A percentile compares a stretch with the other conserved stretches of the same genome.
Evolutionary conservation across 2,888 invertebrate genomes (phyloP).

Genomic region (Eilema depressum): DNA sequence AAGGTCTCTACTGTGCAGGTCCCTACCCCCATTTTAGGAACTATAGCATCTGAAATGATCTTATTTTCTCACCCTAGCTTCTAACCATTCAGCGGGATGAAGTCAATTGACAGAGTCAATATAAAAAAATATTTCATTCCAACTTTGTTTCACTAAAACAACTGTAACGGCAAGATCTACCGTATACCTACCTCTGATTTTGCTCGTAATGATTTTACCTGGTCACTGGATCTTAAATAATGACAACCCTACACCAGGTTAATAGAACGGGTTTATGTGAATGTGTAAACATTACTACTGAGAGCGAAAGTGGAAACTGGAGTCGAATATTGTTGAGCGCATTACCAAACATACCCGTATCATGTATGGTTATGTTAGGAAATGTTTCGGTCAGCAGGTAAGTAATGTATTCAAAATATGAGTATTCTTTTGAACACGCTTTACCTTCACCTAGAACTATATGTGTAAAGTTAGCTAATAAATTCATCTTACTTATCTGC

Average conservation of each 20-base stretch:
- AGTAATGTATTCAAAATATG: not conserved
- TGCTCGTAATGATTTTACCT: not conserved
- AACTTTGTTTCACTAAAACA: not conserved
- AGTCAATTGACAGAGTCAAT: no score
- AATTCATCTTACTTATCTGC: not conserved
- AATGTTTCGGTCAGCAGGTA: not conserved
- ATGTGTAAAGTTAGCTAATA: not conserved
- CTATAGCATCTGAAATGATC: no score
- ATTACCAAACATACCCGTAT: not conserved
- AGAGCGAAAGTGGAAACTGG: constrained; percentile 4
- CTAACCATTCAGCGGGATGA: no score
- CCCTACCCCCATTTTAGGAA: no score
- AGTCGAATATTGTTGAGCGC: not conserved
- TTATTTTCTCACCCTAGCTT: no score
- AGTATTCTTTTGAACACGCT: not conserved
- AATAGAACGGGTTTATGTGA: constrained; percentile 2
- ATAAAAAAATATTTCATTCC: no score
- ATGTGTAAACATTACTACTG: not conserved
- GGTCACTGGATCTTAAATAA: not conserved
- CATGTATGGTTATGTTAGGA: constrained; percentile 4
- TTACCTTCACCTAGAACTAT: not conserved
- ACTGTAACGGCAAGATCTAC: no score
- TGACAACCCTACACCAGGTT: not conserved
- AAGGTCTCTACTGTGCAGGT: no score
- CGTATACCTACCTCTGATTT: not conserved